Evolutionary conservation across 2,888 invertebrate species (phyloP), one percentile per base, ranked within the genome.

Genomic region (Drosophila merina): DNA sequence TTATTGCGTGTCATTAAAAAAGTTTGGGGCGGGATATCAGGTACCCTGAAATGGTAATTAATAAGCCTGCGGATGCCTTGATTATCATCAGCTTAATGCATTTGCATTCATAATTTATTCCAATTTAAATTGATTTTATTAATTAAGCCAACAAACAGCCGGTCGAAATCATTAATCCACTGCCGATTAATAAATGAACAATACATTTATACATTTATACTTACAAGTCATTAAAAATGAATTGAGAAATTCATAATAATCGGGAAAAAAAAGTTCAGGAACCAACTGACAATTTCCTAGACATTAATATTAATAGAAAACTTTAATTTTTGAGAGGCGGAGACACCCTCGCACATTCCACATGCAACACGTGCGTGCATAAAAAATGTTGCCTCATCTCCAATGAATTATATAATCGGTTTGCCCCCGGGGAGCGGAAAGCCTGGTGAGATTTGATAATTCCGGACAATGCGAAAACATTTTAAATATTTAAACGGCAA

Each of bases 401-500:
- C 5, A 31, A 62, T 64, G 0, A 54, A 64, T 47, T 42, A 64
- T 67, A 38, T 20, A 54, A 9, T 36, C 7, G 25, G 6, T 10
- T 25, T 25, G 20, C 20, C 31, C 28, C 45, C 45, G n/a, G 14
- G 20, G 59, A 58, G 44, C 30, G 25, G 12, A n/a, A 10, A n/a
- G 68, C 67, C 68, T 55, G n/a, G 25, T 5, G 57, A 50, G 72
- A 72, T 47, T 58, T 50, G 14, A 8, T 28, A 26, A 28, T 56
- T 50, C 30, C 14, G 74, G 36, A 66, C 56, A 59, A 51, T 40
- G 52, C 8, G 6, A 42, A 44, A 25, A 45, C 28, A 7, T 28
- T 56, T 57, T 74, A 49, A 58, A 57, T 77, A 77, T 75, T 75
- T 58, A 62, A 52, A 4, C 7, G 33, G 38, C 31, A 14, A 55